A percentile compares a stretch with the other conserved stretches of the same genome.
phyloP scores from a whole-genome alignment of 2,888 invertebrate genomes.

The Anorthoa munda region DNA sequence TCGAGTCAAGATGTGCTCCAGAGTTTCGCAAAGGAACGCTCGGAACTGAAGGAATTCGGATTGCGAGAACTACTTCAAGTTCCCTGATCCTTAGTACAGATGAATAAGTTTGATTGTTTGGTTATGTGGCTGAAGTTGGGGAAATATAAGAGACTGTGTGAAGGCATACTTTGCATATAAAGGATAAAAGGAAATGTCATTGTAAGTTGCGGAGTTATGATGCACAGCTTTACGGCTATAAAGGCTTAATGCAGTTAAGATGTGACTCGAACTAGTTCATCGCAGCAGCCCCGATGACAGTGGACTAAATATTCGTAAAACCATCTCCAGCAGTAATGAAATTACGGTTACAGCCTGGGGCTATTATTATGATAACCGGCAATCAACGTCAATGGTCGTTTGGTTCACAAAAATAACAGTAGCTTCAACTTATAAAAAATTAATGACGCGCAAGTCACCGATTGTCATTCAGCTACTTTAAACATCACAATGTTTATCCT shows the following conservation, averaged over 20 bases:
- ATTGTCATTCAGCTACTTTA: slow-evolving; percentile 60
- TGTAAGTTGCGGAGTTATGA: neutral
- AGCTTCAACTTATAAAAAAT: slow-evolving; percentile 11
- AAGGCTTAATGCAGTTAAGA: neutral
- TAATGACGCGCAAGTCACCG: slow-evolving; percentile 47
- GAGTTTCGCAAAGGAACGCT: slow-evolving; percentile 80
- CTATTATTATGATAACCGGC: too few species aligned
- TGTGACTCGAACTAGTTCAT: neutral
- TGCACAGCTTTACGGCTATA: neutral
- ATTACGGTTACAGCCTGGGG: neutral
- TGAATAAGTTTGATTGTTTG: slow-evolving; percentile 61
- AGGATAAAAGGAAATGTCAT: neutral
- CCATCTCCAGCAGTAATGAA: neutral
- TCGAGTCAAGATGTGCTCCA: slow-evolving; percentile 82
- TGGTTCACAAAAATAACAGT: slow-evolving; percentile 26
- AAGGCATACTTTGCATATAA: neutral
- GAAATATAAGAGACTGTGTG: slow-evolving; percentile 9
- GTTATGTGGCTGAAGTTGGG: slow-evolving; percentile 9
- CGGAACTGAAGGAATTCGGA: slow-evolving; percentile 79
- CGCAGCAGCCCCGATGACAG: neutral
- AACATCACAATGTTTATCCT: slow-evolving; percentile 79
- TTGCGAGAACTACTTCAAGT: slow-evolving; percentile 72
- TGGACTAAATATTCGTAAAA: too few species aligned
- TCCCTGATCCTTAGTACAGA: slow-evolving; percentile 54
- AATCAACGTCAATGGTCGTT: neutral